These are phyloP conservation scores for Oceanodroma leucorhoa DNA, from an alignment of 2,797 vertebrate genomes.

Conservation along the genomic window DNA sequence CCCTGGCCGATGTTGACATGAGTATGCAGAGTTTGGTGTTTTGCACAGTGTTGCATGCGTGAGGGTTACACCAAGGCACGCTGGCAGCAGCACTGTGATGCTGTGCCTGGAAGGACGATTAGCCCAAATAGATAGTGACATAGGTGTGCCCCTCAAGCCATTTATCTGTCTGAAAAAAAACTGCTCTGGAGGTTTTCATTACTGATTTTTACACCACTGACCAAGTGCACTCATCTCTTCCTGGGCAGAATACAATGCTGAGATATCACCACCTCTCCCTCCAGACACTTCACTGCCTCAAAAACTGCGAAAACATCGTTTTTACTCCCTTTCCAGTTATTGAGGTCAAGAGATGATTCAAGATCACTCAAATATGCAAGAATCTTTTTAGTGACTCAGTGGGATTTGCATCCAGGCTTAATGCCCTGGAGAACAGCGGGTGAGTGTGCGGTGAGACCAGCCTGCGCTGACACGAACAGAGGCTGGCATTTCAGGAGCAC, in stretches of 20 bases:
- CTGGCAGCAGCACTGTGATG: neutral
- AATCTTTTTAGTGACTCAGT: neutral
- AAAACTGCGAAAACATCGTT: neutral
- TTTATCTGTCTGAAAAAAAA: neutral
- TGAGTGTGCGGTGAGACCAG: neutral
- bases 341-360: neutral
- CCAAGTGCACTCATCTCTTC: neutral
- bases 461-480: neutral
- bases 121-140: neutral
- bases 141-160: neutral
- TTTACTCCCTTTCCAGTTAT: neutral
- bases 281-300: neutral
- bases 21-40: neutral
- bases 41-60: fast-evolving
- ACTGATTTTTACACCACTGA: neutral
- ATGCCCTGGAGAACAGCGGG: neutral
- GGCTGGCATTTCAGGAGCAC: neutral
- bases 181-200: neutral
- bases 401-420: neutral
- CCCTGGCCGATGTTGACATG: neutral
- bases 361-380: neutral
- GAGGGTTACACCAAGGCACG: neutral
- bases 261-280: neutral
- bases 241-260: neutral
- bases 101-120: neutral